phyloP scores from a whole-genome alignment of 2,113 vertebrate species.

The Poeciliopsis turrubarensis region DNA sequence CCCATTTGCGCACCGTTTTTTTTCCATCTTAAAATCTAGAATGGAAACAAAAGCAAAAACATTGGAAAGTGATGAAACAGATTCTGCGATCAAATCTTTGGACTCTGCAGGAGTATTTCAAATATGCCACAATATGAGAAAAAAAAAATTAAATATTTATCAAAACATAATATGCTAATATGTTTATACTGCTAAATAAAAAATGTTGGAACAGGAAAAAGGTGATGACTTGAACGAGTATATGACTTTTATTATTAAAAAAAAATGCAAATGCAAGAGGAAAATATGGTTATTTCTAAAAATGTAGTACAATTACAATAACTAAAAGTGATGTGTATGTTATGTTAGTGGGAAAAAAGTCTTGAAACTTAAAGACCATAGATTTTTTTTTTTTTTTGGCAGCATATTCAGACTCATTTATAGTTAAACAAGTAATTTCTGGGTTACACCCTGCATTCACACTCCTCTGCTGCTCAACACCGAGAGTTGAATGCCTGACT shows the following conservation, averaged over 20 bases:
- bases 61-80: slow-evolving; percentile 6
- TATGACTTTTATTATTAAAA: background rate
- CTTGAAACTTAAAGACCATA: slow-evolving; percentile 3
- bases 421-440: slow-evolving; percentile 22
- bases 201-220: background rate
- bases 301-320: slow-evolving; percentile 2
- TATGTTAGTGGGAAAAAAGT: background rate
- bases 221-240: background rate
- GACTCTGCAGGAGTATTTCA: background rate
- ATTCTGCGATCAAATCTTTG: slow-evolving; percentile 4
- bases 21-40: background rate
- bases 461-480: slow-evolving; percentile 29
- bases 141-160: slow-evolving; percentile 3
- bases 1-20: background rate
- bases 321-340: background rate
- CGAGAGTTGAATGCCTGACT: slow-evolving; percentile 47
- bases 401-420: slow-evolving; percentile 25
- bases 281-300: background rate
- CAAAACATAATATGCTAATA: background rate
- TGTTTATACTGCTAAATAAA: slow-evolving; percentile 5
- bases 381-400: slow-evolving; percentile 23
- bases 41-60: slow-evolving; percentile 1
- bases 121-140: slow-evolving; percentile 3
- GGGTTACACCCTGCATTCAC: slow-evolving; percentile 30
- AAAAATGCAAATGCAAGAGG: background rate